Percentiles rank a stretch among this genome's conserved stretches.
phyloP scores from a whole-genome alignment of 2,888 invertebrate species.

The Philopedon plagiatum region DNA sequence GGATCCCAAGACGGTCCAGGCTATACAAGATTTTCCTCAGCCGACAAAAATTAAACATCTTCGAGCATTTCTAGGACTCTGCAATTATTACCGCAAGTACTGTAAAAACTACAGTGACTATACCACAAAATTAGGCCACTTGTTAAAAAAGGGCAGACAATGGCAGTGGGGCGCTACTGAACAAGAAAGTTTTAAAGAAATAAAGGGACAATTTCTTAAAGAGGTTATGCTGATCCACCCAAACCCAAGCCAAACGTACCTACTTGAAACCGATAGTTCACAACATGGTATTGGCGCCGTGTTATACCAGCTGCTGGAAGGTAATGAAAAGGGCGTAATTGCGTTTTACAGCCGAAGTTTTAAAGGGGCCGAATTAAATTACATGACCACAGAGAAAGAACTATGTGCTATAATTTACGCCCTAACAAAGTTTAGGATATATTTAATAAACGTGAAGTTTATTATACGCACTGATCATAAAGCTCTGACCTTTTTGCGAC shows the following conservation, averaged over 20 bases:
- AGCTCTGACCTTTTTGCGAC: conserved; percentile 44
- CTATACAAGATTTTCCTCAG: conserved; percentile 42
- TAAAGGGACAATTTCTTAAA: conserved; percentile 41
- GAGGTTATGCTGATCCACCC: conserved; percentile 49
- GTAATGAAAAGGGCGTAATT: conserved; percentile 38
- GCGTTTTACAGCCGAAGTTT: conserved; percentile 44
- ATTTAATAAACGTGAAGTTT: conserved; percentile 26
- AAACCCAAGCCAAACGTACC: conserved; percentile 32
- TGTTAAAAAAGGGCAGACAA: conserved; percentile 41
- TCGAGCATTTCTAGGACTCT: conserved; percentile 47
- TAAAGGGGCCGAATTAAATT: conserved; percentile 40
- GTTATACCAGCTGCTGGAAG: conserved; percentile 40
- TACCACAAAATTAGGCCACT: conserved; percentile 36
- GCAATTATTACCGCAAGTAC: conserved; percentile 49
- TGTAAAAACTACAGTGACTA: conserved; percentile 40
- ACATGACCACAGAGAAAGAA: conserved; percentile 52
- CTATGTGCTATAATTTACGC: conserved; percentile 43
- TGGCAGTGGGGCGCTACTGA: conserved; percentile 31
- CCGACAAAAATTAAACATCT: conserved; percentile 43
- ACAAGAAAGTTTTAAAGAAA: conserved; percentile 38
- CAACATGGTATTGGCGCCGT: conserved; percentile 40
- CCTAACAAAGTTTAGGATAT: conserved; percentile 39
- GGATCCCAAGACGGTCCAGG: conserved; percentile 50
- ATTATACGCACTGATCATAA: conserved; percentile 48
- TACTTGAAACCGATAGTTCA: conserved; percentile 46